Base-by-base conservation (phyloP, 2,888 invertebrate species). In the Cephus pygmeus region DNA sequence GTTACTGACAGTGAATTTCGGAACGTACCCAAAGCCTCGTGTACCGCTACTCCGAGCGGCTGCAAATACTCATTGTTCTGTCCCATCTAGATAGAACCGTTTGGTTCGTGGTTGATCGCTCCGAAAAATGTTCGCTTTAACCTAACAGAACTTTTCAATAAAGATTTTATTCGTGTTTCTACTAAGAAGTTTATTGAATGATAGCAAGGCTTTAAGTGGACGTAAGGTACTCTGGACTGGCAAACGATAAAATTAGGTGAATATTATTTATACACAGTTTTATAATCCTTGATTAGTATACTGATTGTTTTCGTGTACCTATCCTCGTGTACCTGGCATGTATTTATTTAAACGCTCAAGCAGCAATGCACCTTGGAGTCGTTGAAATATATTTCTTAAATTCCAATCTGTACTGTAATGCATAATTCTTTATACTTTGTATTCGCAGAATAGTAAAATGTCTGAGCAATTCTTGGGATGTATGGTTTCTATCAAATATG, bases 401-500 rank as follows among this genome's bases (percentile, higher is more conserved):
- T 56, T 56, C 9, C 2, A 56, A 56, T 9, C 23, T 9, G 9
- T 23, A 23, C 56, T 56, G 56, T 23, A 56, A 23, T 15, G 56
- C 23, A 56, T 40, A 15, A 40, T 56, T 56, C 9, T 56, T 56
- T 56, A 23, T 15, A 56, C 2, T 56, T 56, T 56, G 23, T 56
- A 23, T 56, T 56, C 2, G 1, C 56, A 56, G 56, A 23, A 56
- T 56, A 56, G 15, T 71, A 85, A 79, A 80, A 91, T 91, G 91
- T 90, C 90, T 56, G 88, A 88, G 69, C 88, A 91, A 81, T 91
- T 89, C 82, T 83, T 91, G 76, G 98, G 97, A 76, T 96, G 95
- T 90, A 95, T 96, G 83, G 96, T 98, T 82, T 97, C 97, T 31
- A 95, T 98, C 80, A 95, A 96, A 90, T 97, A 97, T 91, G 94